Percentiles rank a stretch among this genome's conserved stretches.
Conservation (phyloP, 2,888 invertebrate genomes). For the Hedya salicella region DNA sequence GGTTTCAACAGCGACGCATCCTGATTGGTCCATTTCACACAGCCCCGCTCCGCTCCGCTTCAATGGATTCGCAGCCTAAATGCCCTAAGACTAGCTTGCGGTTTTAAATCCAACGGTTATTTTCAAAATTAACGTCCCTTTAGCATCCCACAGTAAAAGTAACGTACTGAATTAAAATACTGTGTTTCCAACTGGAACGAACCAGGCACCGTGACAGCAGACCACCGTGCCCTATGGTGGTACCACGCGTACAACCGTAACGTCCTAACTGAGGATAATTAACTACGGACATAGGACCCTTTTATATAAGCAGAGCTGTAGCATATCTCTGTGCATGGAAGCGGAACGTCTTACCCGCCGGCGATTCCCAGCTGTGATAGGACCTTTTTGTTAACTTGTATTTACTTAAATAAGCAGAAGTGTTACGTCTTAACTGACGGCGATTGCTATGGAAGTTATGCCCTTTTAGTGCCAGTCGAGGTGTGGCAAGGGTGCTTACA, state of each 20-base stretch:
- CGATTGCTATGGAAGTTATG: constrained; percentile 1
- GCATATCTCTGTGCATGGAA: not conserved
- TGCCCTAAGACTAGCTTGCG: no score
- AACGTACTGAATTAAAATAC: constrained; percentile 54
- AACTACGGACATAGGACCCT: not conserved
- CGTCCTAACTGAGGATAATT: not conserved
- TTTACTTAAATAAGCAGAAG: no score
- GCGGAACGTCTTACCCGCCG: not conserved
- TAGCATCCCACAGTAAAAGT: constrained; percentile 11
- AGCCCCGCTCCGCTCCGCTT: no score
- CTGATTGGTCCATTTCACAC: no score
- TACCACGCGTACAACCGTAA: not conserved
- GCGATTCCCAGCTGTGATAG: not conserved
- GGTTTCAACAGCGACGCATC: no score
- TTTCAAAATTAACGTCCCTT: constrained; percentile 22
- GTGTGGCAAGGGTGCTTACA: not conserved
- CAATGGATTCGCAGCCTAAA: no score
- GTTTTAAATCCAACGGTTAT: constrained; percentile 31
- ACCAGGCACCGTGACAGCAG: constrained; percentile 63
- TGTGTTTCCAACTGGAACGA: constrained; percentile 61
- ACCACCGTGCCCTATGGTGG: constrained; percentile 63
- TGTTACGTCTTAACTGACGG: no score
- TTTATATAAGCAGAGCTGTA: not conserved
- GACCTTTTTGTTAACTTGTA: not conserved
- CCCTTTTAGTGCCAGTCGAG: no score